Conservation (phyloP, 2,888 invertebrate genomes). For the Megaustenia siamemsis region DNA sequence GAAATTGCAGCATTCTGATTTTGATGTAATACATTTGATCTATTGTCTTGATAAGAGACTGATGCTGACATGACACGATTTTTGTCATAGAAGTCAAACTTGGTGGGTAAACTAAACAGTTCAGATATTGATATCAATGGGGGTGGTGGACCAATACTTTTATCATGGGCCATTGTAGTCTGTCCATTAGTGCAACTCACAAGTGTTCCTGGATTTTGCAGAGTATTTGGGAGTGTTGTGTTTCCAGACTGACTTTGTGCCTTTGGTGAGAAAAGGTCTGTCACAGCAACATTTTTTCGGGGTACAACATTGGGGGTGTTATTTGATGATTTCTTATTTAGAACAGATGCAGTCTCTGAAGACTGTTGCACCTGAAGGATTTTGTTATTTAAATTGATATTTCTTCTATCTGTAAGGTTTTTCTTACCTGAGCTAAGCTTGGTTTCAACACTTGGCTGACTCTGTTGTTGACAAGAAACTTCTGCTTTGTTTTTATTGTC, state of each 20-base stretch:
- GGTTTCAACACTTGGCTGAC: constrained; percentile 12
- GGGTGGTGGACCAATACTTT: constrained; percentile 10
- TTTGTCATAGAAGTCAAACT: neutral
- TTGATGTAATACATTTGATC: neutral
- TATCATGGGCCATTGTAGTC: neutral
- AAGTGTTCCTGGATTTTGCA: neutral
- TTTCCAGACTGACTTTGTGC: neutral
- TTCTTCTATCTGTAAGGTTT: neutral
- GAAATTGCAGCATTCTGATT: neutral
- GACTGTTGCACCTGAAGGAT: neutral
- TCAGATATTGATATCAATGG: constrained; percentile 10
- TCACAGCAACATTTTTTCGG: neutral
- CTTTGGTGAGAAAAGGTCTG: neutral
- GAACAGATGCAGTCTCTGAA: neutral
- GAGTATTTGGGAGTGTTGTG: neutral
- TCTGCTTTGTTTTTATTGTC: neutral
- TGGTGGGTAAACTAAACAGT: neutral
- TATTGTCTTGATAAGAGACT: neutral
- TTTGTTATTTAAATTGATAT: neutral
- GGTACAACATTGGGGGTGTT: neutral
- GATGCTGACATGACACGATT: neutral
- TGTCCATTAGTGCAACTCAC: neutral
- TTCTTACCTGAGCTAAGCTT: neutral
- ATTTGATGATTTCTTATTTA: neutral
- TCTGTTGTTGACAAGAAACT: neutral